Evolutionary conservation across 2,113 vertebrate genomes (phyloP).

Genomic region (Leucoraja erinaceus): DNA sequence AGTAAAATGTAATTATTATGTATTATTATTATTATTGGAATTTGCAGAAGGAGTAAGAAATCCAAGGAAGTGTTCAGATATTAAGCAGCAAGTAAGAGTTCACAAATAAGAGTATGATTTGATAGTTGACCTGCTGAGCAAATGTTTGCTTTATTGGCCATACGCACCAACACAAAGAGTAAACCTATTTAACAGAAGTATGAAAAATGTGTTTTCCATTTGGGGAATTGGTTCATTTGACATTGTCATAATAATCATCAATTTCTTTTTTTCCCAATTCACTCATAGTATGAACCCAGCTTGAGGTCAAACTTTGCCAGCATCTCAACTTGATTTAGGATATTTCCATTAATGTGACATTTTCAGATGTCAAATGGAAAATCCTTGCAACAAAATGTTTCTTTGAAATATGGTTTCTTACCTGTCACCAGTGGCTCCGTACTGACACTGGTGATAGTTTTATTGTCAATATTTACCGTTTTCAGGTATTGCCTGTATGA

Average conservation of each 20-base stretch:
- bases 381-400: neutral
- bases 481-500: neutral
- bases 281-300: constrained; percentile 8
- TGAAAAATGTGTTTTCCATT: constrained; percentile 34
- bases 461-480: neutral
- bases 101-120: constrained; percentile 2
- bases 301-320: neutral
- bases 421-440: neutral
- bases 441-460: neutral
- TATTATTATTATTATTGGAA: no score
- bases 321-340: neutral
- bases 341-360: neutral
- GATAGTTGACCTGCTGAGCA: neutral
- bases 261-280: constrained; percentile 37
- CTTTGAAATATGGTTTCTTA: neutral
- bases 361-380: neutral
- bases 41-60: constrained; percentile 34
- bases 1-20: no score
- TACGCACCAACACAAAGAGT: neutral
- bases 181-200: neutral
- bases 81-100: constrained; percentile 25
- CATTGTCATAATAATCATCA: constrained; percentile 16
- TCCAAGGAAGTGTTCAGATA: neutral
- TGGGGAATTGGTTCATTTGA: constrained; percentile 19
- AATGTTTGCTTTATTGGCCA: constrained; percentile 9